phyloP scores from a whole-genome alignment of 2,888 invertebrate species.

The Acanthococcus lagerstroemiae region DNA sequence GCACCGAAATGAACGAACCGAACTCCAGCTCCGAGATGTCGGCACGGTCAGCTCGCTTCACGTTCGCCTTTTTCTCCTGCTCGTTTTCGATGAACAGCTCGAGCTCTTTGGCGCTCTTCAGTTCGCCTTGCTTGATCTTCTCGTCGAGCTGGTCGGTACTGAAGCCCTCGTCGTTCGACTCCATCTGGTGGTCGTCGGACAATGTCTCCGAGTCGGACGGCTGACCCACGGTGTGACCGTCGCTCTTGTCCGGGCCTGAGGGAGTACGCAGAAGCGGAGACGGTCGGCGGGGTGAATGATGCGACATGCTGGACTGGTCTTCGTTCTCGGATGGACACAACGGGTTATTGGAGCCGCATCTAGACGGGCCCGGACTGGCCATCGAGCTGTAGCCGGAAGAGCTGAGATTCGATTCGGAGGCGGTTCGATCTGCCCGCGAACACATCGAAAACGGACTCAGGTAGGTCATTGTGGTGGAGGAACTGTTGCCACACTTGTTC shows the following conservation, averaged over 20 bases:
- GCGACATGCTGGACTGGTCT: slow-evolving; percentile 42
- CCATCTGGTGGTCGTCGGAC: slow-evolving; percentile 59
- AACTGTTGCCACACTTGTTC: slow-evolving; percentile 36
- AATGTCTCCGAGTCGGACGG: slow-evolving; percentile 64
- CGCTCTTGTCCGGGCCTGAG: slow-evolving; percentile 40
- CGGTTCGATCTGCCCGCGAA: slow-evolving; percentile 59
- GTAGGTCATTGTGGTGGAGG: slow-evolving; percentile 54
- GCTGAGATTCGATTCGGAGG: slow-evolving; percentile 72
- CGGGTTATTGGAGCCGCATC: slow-evolving; percentile 72
- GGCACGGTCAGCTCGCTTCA: slow-evolving; percentile 40
- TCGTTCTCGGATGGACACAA: slow-evolving; percentile 66
- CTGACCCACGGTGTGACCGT: slow-evolving; percentile 40
- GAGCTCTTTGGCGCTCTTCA: slow-evolving; percentile 56
- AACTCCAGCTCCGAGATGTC: slow-evolving; percentile 5
- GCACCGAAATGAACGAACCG: neutral
- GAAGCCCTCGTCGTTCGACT: slow-evolving; percentile 61
- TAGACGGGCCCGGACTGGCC: slow-evolving; percentile 72
- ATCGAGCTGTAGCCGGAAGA: slow-evolving; percentile 77
- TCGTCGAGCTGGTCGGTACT: slow-evolving; percentile 61
- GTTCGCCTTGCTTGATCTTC: slow-evolving; percentile 61
- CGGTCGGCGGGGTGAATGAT: slow-evolving; percentile 44
- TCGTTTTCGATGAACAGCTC: slow-evolving; percentile 38
- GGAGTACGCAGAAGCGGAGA: slow-evolving; percentile 54
- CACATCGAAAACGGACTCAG: slow-evolving; percentile 68
- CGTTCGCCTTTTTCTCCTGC: slow-evolving; percentile 31